Base-by-base conservation (phyloP, 2,113 vertebrate genomes). In the Thermophis baileyi region DNA sequence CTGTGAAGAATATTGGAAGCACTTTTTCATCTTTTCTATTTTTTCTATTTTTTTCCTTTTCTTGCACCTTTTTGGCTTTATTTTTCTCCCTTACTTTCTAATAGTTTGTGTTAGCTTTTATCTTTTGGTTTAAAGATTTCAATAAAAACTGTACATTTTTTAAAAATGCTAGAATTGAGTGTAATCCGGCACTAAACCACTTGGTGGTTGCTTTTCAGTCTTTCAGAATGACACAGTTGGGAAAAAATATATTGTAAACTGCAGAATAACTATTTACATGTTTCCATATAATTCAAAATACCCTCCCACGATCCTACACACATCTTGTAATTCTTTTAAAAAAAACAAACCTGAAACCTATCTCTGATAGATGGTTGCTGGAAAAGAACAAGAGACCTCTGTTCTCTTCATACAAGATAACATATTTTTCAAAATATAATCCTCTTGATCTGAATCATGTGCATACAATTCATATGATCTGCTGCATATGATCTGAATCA, bases 241-340 rank as follows among this genome's bases (percentile, higher is more conserved):
- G 94, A 11, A 96, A 95, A 94, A 97, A 94, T 94, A 92, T 90
- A 95, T 95, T 97, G 96, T 95, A 95, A 97, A 97, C 97, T 97
- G 97, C 93, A 96, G 96, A 93, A 55, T 97, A 94, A 97, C 95
- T 96, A 81, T 54, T 97, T 95, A 95, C 96, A 97, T 95, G 94
- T 96, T 91, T 25, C 96, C 96, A 96, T 94, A 96, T 94, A 60
- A 95, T 96, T 97, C 94, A 27, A 97, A 96, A 97, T 97, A 96
- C 94, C 94, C 97, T 97, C 97, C 97, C 95, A 96, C 96, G 95
- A 96, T 98, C 95, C 95, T 97, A 97, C 95, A 97, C 95, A 96
- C 92, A 95, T 96, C 25, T 25, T 46, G 4, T 4, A 40, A 22
- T 44, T n/a, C 6, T 51, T 47, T 47, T 47, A 3, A 3, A 44